Evolutionary conservation across 2,888 invertebrate genomes (phyloP).

Genomic region (Melieria omissa): DNA sequence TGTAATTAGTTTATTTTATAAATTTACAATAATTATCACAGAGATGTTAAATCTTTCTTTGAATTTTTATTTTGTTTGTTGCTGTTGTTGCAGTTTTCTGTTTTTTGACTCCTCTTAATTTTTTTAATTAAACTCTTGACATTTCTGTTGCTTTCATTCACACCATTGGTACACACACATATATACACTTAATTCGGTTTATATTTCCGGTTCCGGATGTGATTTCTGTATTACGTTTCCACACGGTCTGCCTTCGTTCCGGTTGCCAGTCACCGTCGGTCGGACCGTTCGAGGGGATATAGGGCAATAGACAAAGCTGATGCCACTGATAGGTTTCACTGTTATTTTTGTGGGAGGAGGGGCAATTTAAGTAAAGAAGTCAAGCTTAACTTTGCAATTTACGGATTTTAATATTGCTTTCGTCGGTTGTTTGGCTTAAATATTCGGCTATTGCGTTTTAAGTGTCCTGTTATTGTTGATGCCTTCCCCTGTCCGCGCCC

Average conservation of each 20-base stretch:
- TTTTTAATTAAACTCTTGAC: slow-evolving; percentile 44
- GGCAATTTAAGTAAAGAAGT: too few species aligned
- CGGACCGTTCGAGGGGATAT: too few species aligned
- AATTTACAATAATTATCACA: slow-evolving; percentile 68
- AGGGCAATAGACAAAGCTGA: too few species aligned
- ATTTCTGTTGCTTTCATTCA: slow-evolving; percentile 61
- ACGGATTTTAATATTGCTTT: too few species aligned
- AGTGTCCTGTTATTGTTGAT: slow-evolving; percentile 29
- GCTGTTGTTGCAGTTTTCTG: slow-evolving; percentile 54
- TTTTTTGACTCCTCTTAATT: slow-evolving; percentile 50
- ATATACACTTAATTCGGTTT: slow-evolving; percentile 39
- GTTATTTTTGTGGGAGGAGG: too few species aligned
- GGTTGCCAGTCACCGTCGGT: too few species aligned
- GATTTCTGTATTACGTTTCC: too few species aligned
- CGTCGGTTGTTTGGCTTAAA: too few species aligned
- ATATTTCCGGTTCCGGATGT: neutral
- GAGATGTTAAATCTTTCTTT: slow-evolving; percentile 67
- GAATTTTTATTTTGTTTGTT: slow-evolving; percentile 56
- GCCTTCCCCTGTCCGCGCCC: slow-evolving; percentile 20
- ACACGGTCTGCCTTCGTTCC: too few species aligned
- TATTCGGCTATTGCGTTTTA: too few species aligned
- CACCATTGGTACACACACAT: slow-evolving; percentile 58
- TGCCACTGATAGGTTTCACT: too few species aligned
- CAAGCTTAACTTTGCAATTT: too few species aligned
- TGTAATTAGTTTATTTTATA: slow-evolving; percentile 58